Conservation (phyloP, 2,888 invertebrate genomes). For the Serrognathus titanus region DNA sequence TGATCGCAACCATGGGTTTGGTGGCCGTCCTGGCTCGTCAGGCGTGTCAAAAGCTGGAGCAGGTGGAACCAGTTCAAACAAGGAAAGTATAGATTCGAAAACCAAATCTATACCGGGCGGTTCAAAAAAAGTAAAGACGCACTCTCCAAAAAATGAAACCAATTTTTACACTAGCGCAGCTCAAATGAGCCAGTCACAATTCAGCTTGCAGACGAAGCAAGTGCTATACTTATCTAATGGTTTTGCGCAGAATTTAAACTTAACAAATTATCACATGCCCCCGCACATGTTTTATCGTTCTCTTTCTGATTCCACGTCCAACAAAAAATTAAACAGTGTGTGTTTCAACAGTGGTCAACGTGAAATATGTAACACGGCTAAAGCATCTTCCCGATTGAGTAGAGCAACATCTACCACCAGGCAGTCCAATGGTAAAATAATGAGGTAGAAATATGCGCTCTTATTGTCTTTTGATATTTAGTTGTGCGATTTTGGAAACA, state of each 20-base stretch:
- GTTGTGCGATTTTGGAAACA: slow-evolving; percentile 19
- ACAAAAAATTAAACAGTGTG: slow-evolving; percentile 11
- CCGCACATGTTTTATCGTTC: not conserved
- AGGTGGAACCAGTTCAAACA: slow-evolving; percentile 8
- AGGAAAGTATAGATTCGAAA: slow-evolving; percentile 24
- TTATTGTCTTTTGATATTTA: slow-evolving; percentile 5
- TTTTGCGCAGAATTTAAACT: too few species aligned
- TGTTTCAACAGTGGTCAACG: slow-evolving; percentile 14
- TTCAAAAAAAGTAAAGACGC: too few species aligned
- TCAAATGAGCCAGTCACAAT: too few species aligned
- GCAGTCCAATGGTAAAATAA: not conserved
- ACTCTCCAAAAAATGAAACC: not conserved
- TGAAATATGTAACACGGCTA: not conserved
- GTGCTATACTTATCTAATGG: too few species aligned
- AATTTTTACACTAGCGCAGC: not conserved
- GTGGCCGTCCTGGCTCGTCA: slow-evolving; percentile 14
- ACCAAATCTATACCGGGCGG: too few species aligned
- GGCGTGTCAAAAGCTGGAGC: slow-evolving; percentile 13
- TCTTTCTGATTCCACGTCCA: slow-evolving; percentile 8
- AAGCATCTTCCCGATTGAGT: not conserved
- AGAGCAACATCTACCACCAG: not conserved
- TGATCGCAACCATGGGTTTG: slow-evolving; percentile 14
- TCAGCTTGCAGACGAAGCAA: too few species aligned
- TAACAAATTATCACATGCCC: too few species aligned
- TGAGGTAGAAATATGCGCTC: too few species aligned